Evolutionary conservation across 2,113 vertebrate species (phyloP).

Genomic region (Grus americana): DNA sequence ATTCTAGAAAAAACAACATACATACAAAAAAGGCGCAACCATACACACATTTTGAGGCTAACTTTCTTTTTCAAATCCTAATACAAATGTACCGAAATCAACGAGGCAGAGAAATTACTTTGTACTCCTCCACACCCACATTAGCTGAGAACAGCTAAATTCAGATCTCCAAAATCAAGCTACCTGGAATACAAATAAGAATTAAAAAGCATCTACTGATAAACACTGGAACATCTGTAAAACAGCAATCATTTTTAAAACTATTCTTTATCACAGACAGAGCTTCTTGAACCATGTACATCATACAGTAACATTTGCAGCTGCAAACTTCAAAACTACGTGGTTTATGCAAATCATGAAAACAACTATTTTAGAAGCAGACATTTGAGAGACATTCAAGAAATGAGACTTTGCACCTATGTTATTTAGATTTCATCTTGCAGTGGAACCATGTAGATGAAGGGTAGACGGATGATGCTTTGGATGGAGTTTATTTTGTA

Average conservation of each 20-base stretch:
- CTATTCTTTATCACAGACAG: background rate
- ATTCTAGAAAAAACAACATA: background rate
- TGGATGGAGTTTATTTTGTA: background rate
- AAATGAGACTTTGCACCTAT: background rate
- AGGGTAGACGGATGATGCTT: background rate
- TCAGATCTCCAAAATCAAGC: background rate
- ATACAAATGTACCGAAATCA: background rate
- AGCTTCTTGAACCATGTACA: background rate
- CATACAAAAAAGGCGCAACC: background rate
- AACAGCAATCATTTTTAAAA: background rate
- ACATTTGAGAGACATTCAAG: background rate
- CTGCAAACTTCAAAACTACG: background rate
- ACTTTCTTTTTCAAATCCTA: background rate
- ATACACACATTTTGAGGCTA: background rate
- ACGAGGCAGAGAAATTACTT: background rate
- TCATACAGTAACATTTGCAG: background rate
- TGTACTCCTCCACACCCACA: background rate
- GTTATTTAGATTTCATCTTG: background rate
- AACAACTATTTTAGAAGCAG: slow-evolving; percentile 1
- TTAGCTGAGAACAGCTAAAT: background rate
- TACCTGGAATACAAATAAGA: background rate
- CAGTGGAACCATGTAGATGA: background rate
- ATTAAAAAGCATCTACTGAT: background rate
- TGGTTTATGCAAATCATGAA: background rate
- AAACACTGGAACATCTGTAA: background rate